Conservation (phyloP, 1,140 invertebrate genomes). For the Spodoptera litura region DNA sequence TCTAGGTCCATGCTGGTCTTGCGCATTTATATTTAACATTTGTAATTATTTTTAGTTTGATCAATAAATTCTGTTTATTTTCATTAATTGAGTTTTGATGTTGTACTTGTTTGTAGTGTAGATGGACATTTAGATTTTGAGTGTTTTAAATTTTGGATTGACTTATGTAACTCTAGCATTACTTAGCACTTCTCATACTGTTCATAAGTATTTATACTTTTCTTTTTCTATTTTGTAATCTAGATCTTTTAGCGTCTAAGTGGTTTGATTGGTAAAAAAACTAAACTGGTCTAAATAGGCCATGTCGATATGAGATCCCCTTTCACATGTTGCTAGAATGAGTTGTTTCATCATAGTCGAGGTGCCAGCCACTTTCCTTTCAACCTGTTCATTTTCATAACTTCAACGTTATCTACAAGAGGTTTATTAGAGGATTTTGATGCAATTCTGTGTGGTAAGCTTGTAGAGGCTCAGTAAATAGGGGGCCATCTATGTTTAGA, state of each 20-base stretch:
- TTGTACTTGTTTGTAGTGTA: neutral
- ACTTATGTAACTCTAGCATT: conserved; percentile 1
- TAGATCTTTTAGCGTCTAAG: conserved; percentile 14
- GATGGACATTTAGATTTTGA: neutral
- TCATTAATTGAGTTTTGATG: neutral
- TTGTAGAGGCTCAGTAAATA: conserved; percentile 12
- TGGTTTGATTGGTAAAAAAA: conserved; percentile 11
- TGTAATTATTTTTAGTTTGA: conserved; percentile 28
- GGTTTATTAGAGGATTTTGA: conserved; percentile 40
- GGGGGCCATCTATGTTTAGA: conserved; percentile 14
- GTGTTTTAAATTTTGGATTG: neutral
- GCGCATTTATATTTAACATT: conserved; percentile 37
- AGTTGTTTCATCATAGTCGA: conserved; percentile 48
- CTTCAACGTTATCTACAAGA: conserved; percentile 45
- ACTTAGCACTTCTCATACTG: conserved; percentile 16
- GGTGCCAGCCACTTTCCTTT: conserved; percentile 51
- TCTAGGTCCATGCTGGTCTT: conserved; percentile 60
- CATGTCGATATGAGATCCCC: conserved; percentile 47
- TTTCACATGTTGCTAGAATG: conserved; percentile 46
- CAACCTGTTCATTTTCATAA: conserved; percentile 54
- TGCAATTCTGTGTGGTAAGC: conserved; percentile 26
- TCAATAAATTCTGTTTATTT: conserved; percentile 14
- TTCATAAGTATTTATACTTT: neutral
- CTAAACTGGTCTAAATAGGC: neutral
- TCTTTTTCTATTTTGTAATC: conserved; percentile 17